Evolutionary conservation across 2,113 vertebrate species (phyloP).

Genomic region (Trachemys scripta): DNA sequence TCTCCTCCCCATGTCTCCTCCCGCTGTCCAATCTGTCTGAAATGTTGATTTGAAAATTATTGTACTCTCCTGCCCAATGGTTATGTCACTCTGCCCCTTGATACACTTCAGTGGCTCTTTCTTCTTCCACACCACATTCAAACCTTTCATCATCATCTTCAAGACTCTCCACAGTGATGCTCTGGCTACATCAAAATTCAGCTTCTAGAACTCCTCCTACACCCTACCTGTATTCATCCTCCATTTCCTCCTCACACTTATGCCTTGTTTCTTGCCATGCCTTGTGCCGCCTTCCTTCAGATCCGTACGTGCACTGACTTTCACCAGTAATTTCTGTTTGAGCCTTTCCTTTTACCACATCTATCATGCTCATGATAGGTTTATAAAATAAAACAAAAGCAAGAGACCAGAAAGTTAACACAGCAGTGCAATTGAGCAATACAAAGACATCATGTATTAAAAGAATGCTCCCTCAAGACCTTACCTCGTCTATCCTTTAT

Average conservation of each 20-base stretch:
- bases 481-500: rapidly evolving
- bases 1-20: not conserved
- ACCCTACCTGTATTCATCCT: not conserved
- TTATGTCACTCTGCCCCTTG: not conserved
- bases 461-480: not conserved
- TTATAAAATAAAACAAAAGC: not conserved
- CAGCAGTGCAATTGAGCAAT: not conserved
- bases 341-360: not conserved
- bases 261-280: not conserved
- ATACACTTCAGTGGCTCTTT: not conserved
- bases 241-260: rapidly evolving
- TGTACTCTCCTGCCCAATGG: too few relatives aligned
- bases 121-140: not conserved
- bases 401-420: not conserved
- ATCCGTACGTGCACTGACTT: not conserved
- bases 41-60: not conserved
- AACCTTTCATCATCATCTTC: not conserved
- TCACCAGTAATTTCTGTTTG: not conserved
- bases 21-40: not conserved
- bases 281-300: not conserved
- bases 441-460: not conserved
- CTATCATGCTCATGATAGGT: not conserved
- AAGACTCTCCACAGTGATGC: not conserved
- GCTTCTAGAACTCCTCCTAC: not conserved
- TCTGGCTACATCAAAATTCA: not conserved